Evolutionary conservation across 2,113 vertebrate species (phyloP), one percentile per base, ranked within the genome.

Genomic region (Hippolais icterina): DNA sequence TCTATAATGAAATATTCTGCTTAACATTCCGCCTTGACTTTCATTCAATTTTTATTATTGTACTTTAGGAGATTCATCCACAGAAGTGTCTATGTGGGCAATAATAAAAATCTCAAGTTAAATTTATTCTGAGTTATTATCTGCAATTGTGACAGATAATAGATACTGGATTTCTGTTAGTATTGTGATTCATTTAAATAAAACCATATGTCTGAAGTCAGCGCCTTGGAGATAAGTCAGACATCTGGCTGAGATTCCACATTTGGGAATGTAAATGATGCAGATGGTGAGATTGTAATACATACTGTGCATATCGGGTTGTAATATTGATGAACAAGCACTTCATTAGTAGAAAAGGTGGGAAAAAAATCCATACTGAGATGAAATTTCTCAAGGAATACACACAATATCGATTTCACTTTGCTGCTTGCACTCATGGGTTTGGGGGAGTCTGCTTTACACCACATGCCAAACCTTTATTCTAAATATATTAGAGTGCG

Each of bases 121-220:
- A 87, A 95, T 96, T 92, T 75, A 82, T 95, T 90, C 86, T 79
- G 72, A 89, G 31, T 84, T 93, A 86, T n/a, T 90, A 83, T 92
- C 75, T 89, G 79, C 82, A 70, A 46, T 94, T 81, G 60, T 76
- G 53, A 85, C 57, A 89, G 46, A 77, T 94, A 90, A 72, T 91
- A 96, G 93, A 81, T 83, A 74, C 70, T 88, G 93, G 57, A 93
- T 89, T 93, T 95, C 94, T 47, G 82, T 91, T 77, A 54, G 42
- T 83, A 37, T 83, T 96, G 63, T 90, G 82, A 92, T 94, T 97
- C 75, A 46, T 84, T 95, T 93, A 89, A 97, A 97, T 96, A 91
- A 84, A 97, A 87, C 44, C 95, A 96, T 89, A 94, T 96, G 95
- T 74, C 80, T 19, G 7, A 83, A 96, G 47, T 85, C 80, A 93